These are phyloP conservation scores for Ophonus ardosiacus DNA, from an alignment of 2,888 invertebrate genomes.

Conservation along the genomic window DNA sequence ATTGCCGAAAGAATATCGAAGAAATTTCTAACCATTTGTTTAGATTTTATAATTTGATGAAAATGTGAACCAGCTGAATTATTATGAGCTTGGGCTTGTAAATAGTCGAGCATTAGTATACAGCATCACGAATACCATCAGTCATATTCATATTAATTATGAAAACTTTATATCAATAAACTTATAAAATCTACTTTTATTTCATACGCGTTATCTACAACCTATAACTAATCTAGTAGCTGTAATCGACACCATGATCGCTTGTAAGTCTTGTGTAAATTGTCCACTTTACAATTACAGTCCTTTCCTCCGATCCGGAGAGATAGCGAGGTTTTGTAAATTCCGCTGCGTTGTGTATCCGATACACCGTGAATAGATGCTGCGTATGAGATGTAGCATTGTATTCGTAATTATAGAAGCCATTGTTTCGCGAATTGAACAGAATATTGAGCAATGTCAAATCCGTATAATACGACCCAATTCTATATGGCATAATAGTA, in stretches of 20 bases:
- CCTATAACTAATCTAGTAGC: not conserved
- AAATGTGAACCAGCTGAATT: no score
- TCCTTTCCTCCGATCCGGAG: constrained; percentile 7
- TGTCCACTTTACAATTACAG: constrained; percentile 35
- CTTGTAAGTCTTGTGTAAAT: constrained; percentile 26
- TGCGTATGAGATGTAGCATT: constrained; percentile 47
- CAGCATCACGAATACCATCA: no score
- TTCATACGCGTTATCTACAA: no score
- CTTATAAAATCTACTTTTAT: no score
- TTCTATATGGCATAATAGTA: constrained; percentile 32
- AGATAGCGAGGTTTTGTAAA: constrained; percentile 53
- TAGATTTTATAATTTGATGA: no score
- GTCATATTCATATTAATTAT: no score
- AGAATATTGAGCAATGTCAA: constrained; percentile 57
- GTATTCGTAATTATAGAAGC: constrained; percentile 55
- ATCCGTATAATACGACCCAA: constrained; percentile 42
- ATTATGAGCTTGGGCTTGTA: no score
- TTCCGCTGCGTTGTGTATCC: constrained; percentile 49
- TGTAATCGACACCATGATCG: not conserved
- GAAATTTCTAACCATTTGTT: no score
- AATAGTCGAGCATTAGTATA: no score
- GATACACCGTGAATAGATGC: constrained; percentile 54
- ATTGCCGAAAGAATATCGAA: no score
- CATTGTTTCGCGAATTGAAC: constrained; percentile 54
- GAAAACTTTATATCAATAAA: no score